Base-by-base conservation (phyloP, 2,888 invertebrate species). In the Caenorhabditis sp. region DNA sequence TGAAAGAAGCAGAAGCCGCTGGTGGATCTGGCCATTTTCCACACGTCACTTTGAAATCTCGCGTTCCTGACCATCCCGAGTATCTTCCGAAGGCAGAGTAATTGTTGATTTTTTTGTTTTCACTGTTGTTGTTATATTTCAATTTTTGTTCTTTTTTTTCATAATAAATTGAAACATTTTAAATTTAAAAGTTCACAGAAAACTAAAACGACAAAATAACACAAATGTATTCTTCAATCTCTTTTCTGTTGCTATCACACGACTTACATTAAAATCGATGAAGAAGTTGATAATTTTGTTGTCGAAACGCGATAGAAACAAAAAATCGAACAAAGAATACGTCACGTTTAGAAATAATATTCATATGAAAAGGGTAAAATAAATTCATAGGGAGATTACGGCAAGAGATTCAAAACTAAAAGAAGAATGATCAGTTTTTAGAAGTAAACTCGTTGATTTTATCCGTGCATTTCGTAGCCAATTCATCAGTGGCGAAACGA, bases 1-100 rank as follows among this genome's bases (percentile, higher is more conserved):
- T 83, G 59, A 78, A 77, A 59, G 88, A 88, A 74, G 85, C 88
- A 0, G 77, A 80, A 52, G 83, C 83, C 0, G 86, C 86, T 21
- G 86, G 82, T 12, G 87, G 86, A 20, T 70, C 85, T 27, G 87
- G 85, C 31, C 66, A 71, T 67, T 82, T 67, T 59, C 78, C 80
- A 25, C 73, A 74, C 58, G 66, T 81, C 31, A 80, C 70, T 14
- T 67, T 77, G 66, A 82, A 76, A 53, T 67, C 73, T 0, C 62
- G 74, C 20, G 73, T 59, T 10, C 61, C 61, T 17, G 64, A 69
- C n/a, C 63, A 43, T 20, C 57, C 59, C 20, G 56, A 54, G 8
- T 54, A 70, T 17, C 17, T 38, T 12, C 27, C 26, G 4, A n/a
- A 31, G 26, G 27, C 20, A 26, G 31, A 57, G 17, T 26, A 27